A percentile compares a stretch with the other conserved stretches of the same genome.
Conservation (phyloP, 2,888 invertebrate genomes). For the Acanthosoma haemorrhoidale region DNA sequence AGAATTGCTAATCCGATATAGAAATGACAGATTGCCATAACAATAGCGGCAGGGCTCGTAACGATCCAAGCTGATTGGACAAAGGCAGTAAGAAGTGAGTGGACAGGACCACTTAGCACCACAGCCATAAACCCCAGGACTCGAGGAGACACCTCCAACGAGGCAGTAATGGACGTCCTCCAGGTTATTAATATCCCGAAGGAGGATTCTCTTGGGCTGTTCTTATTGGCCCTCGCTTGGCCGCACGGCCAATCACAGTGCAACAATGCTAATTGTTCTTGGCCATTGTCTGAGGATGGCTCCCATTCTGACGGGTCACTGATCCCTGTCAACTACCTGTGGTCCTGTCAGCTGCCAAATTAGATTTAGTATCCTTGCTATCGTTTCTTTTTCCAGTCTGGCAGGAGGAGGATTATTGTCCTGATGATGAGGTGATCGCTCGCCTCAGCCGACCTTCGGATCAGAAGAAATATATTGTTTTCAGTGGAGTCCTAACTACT, state of each 20-base stretch:
- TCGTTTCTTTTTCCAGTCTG: too few relatives aligned
- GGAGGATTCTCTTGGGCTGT: not conserved
- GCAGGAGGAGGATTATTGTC: not conserved
- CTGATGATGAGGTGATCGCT: not conserved
- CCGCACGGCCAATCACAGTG: not conserved
- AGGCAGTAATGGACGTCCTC: too few relatives aligned
- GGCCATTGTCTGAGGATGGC: not conserved
- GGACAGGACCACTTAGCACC: not conserved
- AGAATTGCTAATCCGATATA: too few relatives aligned
- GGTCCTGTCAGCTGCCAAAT: not conserved
- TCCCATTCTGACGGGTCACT: not conserved
- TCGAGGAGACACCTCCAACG: not conserved
- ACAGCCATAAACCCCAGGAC: not conserved
- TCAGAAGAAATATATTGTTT: too few relatives aligned
- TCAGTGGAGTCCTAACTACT: too few relatives aligned
- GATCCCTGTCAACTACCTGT: not conserved
- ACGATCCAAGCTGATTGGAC: not conserved
- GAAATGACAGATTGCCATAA: too few relatives aligned
- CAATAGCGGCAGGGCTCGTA: not conserved
- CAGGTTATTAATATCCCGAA: too few relatives aligned
- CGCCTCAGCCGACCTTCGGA: too few relatives aligned
- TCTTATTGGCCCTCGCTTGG: not conserved
- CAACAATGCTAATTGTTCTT: constrained; percentile 6
- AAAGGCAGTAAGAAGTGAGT: not conserved
- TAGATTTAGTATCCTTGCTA: not conserved